These are phyloP conservation scores for Serripes groenlandicus DNA, from an alignment of 2,888 invertebrate species.

Conservation along the genomic window DNA sequence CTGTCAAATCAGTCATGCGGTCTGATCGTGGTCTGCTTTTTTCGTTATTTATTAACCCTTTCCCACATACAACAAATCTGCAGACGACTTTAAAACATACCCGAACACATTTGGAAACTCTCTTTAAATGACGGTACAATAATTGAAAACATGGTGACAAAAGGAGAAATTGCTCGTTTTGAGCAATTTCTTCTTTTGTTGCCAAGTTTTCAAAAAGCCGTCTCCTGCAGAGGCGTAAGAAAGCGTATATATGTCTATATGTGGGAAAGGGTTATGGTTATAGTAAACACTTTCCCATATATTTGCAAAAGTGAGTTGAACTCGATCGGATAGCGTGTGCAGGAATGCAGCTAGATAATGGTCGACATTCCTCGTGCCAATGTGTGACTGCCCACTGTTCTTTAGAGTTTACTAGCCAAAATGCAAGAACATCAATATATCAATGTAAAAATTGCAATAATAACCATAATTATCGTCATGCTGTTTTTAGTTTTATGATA, in stretches of 20 bases:
- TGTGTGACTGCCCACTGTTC: too few relatives aligned
- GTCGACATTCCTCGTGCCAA: too few relatives aligned
- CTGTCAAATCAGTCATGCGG: too few relatives aligned
- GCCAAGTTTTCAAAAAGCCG: background rate
- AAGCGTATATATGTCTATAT: too few relatives aligned
- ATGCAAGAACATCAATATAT: too few relatives aligned
- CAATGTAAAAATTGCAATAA: too few relatives aligned
- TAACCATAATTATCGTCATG: too few relatives aligned
- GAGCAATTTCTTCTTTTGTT: slow-evolving; percentile 2
- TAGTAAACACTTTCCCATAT: background rate
- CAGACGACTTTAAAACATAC: background rate
- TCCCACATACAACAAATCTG: background rate
- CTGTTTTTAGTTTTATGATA: too few relatives aligned
- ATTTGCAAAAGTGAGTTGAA: background rate
- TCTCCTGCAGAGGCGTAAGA: background rate
- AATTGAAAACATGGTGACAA: background rate
- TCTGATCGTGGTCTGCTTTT: too few relatives aligned
- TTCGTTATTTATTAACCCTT: too few relatives aligned
- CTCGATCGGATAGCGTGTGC: background rate
- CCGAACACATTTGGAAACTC: background rate
- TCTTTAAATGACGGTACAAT: background rate
- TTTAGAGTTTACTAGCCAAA: too few relatives aligned
- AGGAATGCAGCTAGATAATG: too few relatives aligned
- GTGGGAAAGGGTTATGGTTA: background rate
- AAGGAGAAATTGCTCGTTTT: background rate